A percentile compares a stretch with the other conserved stretches of the same genome.
Evolutionary conservation across 30 jellyfish, hydroid and myxozoan genomes (phyloP).

Genomic region (Aurelia aurita): DNA sequence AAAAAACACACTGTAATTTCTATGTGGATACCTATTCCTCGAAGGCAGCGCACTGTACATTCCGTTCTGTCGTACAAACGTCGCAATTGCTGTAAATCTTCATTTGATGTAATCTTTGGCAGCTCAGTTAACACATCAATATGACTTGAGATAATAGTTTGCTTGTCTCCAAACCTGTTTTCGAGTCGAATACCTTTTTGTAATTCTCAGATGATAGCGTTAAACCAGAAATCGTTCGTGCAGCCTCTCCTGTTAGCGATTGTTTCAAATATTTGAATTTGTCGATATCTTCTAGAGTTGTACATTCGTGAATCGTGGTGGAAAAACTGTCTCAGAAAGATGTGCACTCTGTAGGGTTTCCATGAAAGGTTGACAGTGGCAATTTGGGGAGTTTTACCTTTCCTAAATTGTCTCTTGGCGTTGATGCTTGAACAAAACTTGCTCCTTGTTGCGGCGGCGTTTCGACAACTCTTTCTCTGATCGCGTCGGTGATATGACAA

Average conservation of each 20-base stretch:
- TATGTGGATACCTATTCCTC: conserved; percentile 8
- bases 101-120: conserved; percentile 8
- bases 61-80: conserved; percentile 19
- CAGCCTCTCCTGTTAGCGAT: not conserved
- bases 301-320: conserved; percentile 11
- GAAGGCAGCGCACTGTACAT: conserved; percentile 4
- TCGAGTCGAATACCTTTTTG: conserved; percentile 20
- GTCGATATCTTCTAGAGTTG: conserved; percentile 3
- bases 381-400: conserved; percentile 28
- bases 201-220: conserved; percentile 11
- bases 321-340: conserved; percentile 40
- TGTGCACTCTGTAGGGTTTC: conserved; percentile 42
- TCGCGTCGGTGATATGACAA: not conserved
- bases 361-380: conserved; percentile 17
- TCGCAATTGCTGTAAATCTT: conserved; percentile 4
- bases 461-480: no score
- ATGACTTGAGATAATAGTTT: conserved; percentile 21
- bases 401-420: not conserved
- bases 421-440: no score
- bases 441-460: no score
- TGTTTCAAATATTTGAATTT: not conserved
- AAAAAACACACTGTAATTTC: conserved; percentile 7
- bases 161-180: conserved; percentile 37
- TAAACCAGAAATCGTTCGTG: conserved; percentile 4
- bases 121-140: conserved; percentile 11